These are phyloP conservation scores for Lethocerus indicus DNA, from an alignment of 1,140 invertebrate species.

Conservation along the genomic window DNA sequence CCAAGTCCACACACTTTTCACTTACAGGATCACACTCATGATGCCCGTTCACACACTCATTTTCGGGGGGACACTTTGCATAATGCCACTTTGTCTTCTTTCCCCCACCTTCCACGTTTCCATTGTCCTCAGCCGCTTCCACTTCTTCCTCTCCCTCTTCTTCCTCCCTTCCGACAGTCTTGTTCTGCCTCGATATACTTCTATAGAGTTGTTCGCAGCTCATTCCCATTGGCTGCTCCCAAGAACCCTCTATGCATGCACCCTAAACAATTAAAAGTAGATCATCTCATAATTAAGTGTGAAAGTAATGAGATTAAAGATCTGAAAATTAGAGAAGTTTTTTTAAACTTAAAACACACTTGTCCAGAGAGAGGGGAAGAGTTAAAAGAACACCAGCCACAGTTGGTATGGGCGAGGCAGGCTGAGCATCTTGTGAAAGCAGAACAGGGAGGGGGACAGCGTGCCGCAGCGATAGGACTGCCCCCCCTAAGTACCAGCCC, in stretches of 20 bases:
- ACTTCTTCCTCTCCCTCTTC: too few species aligned
- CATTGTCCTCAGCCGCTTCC: slow-evolving; percentile 25
- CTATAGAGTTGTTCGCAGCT: slow-evolving; percentile 40
- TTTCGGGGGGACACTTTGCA: slow-evolving; percentile 72
- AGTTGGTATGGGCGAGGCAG: slow-evolving; percentile 71
- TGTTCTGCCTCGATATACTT: too few species aligned
- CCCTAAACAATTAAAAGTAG: too few species aligned
- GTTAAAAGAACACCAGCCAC: slow-evolving; percentile 66
- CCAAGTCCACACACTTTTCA: slow-evolving; percentile 63
- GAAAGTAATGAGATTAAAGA: too few species aligned
- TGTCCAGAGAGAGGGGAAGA: too few species aligned
- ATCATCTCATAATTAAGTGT: too few species aligned
- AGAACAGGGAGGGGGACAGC: slow-evolving; percentile 70
- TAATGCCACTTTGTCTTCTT: slow-evolving; percentile 65
- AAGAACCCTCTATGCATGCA: too few species aligned
- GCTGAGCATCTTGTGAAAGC: slow-evolving; percentile 70
- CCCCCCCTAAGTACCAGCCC: slow-evolving; percentile 57
- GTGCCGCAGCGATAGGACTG: slow-evolving; percentile 42
- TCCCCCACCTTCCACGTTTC: slow-evolving; percentile 23
- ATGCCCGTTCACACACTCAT: slow-evolving; percentile 83
- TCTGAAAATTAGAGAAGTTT: too few species aligned
- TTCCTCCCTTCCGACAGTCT: too few species aligned
- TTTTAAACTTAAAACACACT: too few species aligned
- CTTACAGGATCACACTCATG: slow-evolving; percentile 74
- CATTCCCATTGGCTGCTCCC: slow-evolving; percentile 42